Evolutionary conservation across 2,113 vertebrate species (phyloP).

Genomic region (Syngnathus floridae): DNA sequence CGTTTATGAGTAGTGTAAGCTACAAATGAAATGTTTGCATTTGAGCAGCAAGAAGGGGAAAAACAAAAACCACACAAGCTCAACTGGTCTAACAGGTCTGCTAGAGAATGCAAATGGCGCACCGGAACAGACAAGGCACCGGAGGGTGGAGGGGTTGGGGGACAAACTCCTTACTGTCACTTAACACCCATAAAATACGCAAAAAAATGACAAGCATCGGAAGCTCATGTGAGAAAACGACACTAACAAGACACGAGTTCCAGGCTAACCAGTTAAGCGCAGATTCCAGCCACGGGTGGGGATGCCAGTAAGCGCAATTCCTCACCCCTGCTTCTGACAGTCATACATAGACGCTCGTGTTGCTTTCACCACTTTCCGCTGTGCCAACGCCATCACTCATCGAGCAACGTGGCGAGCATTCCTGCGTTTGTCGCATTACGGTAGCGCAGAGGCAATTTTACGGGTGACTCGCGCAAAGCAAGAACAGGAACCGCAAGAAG

Average conservation of each 20-base stretch:
- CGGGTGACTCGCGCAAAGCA: neutral
- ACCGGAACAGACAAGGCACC: conserved; percentile 50
- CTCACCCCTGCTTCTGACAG: neutral
- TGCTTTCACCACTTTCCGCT: conserved; percentile 14
- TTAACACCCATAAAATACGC: conserved; percentile 23
- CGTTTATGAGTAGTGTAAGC: neutral
- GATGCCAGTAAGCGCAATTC: neutral
- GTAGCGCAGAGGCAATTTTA: conserved; percentile 9
- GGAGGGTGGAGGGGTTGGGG: conserved; percentile 2
- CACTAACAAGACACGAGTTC: conserved; percentile 14
- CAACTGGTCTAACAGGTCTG: conserved; percentile 33
- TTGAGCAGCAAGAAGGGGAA: neutral
- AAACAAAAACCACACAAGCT: neutral
- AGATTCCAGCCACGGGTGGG: conserved; percentile 22
- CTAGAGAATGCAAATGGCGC: conserved; percentile 38
- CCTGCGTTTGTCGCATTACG: conserved; percentile 9
- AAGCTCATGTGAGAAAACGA: conserved; percentile 7
- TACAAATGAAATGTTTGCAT: conserved; percentile 1
- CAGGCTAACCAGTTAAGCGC: conserved; percentile 7
- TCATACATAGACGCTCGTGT: conserved; percentile 19
- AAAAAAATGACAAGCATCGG: conserved; percentile 45
- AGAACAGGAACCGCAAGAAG: neutral
- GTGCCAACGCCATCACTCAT: neutral
- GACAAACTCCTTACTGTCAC: conserved; percentile 12
- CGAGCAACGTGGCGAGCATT: conserved; percentile 8